These are phyloP conservation scores for Halocaridina rubra DNA, from an alignment of 2,888 invertebrate species.

Conservation along the genomic window DNA sequence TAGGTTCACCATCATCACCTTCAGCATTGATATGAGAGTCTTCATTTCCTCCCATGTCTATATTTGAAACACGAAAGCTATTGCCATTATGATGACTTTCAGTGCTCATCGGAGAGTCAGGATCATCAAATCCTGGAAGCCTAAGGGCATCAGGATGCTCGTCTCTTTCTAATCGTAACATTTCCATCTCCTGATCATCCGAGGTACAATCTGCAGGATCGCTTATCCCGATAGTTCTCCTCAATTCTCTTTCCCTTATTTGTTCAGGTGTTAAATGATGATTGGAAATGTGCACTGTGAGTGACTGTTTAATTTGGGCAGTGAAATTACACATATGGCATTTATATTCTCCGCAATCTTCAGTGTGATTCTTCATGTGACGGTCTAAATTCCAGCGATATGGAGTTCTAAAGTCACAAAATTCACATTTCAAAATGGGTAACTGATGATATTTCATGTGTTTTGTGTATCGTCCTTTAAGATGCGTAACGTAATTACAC, in stretches of 20 bases:
- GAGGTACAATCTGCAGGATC: slow-evolving; percentile 49
- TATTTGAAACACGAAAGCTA: slow-evolving; percentile 61
- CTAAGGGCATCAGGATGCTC: slow-evolving; percentile 60
- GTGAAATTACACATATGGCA: slow-evolving; percentile 91
- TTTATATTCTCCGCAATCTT: slow-evolving; percentile 81
- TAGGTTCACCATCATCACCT: slow-evolving; percentile 60
- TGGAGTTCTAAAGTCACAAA: slow-evolving; percentile 93
- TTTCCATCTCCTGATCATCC: slow-evolving; percentile 59
- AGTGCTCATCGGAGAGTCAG: slow-evolving; percentile 9
- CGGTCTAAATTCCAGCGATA: slow-evolving; percentile 92
- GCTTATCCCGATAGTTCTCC: slow-evolving; percentile 58
- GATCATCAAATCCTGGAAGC: slow-evolving; percentile 29
- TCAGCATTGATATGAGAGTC: slow-evolving; percentile 49
- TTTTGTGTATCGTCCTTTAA: slow-evolving; percentile 88
- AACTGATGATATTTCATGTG: slow-evolving; percentile 94
- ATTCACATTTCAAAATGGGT: slow-evolving; percentile 93
- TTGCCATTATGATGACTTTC: slow-evolving; percentile 40
- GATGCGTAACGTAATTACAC: slow-evolving; percentile 91
- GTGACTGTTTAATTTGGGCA: slow-evolving; percentile 89
- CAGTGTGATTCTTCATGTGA: slow-evolving; percentile 90
- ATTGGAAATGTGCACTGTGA: slow-evolving; percentile 91
- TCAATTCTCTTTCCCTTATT: slow-evolving; percentile 56
- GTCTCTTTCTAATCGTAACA: slow-evolving; percentile 59
- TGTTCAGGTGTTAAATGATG: slow-evolving; percentile 64
- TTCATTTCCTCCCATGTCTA: slow-evolving; percentile 55